Base-by-base conservation (phyloP, 2,888 invertebrate species). In the Macrosiphum euphorbiae region DNA sequence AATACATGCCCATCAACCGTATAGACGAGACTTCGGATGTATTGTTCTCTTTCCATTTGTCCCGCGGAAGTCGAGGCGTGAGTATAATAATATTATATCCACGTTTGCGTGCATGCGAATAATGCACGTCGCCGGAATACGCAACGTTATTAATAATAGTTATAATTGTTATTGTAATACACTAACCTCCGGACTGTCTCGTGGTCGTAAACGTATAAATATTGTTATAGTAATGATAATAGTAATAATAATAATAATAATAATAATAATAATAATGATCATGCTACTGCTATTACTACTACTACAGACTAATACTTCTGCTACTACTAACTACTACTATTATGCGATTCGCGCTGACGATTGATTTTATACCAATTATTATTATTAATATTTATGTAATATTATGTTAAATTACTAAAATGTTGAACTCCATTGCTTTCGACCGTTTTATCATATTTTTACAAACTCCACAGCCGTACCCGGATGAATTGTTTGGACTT, bases 91-190 rank as follows among this genome's bases (percentile, higher is more conserved):
- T 35, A 78, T 78, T 35, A 78, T 78, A 35, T 35, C n/a, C 67
- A n/a, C 16, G n/a, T n/a, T 3, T 78, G 35, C 67, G 78, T 78
- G 35, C 78, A 35, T 78, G 35, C 78, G 78, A 78, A 78, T 78
- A 78, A 35, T 78, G 11, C 20, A 35, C 1, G 78, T 78, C 35
- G 78, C 78, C 78, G 78, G 78, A 78, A 35, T 78, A 78, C 35
- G 78, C 78, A 35, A 78, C 35, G 20, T 78, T 78, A 78, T 78
- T 78, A 78, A 78, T 78, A 78, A 78, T 78, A 78, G 78, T 78
- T 78, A 78, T 78, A 78, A 78, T 78, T 78, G 35, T 78, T 35
- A 35, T 78, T 35, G 78, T 78, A 78, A 35, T 78, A 78, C 20
- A 78, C 35, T 35, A 78, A 78, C 35, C 35, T 78, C 78, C 20